These are phyloP conservation scores for Nycticorax nycticorax DNA, from an alignment of 2,113 vertebrate genomes.

Conservation along the genomic window DNA sequence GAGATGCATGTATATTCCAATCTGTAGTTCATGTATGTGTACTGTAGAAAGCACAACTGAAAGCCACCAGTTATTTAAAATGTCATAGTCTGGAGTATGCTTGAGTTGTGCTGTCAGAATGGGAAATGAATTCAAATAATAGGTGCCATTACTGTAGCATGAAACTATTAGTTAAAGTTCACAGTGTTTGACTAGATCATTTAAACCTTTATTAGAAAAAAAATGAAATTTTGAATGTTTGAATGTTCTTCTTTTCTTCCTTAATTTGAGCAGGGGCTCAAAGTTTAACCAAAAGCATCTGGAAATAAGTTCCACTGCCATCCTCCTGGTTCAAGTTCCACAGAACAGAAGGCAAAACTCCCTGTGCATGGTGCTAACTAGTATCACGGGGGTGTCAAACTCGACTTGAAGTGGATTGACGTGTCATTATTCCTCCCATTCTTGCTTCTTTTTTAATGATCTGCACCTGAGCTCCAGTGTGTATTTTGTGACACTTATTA, in stretches of 20 bases:
- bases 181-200: slow-evolving; percentile 34
- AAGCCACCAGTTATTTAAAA: slow-evolving; percentile 58
- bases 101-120: slow-evolving; percentile 38
- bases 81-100: slow-evolving; percentile 30
- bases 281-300: slow-evolving; percentile 33
- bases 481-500: slow-evolving; percentile 65
- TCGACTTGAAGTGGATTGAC: slow-evolving; percentile 43
- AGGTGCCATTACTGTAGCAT: slow-evolving; percentile 44
- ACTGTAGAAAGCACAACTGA: slow-evolving; percentile 19
- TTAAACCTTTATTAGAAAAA: slow-evolving; percentile 46
- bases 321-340: neutral
- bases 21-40: neutral
- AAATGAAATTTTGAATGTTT: neutral
- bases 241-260: neutral
- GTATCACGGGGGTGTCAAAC: slow-evolving; percentile 17
- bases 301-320: slow-evolving; percentile 16
- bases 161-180: slow-evolving; percentile 69
- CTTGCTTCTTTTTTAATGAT: slow-evolving; percentile 63
- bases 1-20: neutral
- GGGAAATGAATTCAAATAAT: slow-evolving; percentile 58
- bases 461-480: slow-evolving; percentile 45
- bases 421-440: slow-evolving; percentile 54
- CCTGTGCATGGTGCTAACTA: neutral
- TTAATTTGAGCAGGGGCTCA: neutral
- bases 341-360: slow-evolving; percentile 8